phyloP scores from a whole-genome alignment of 1,140 invertebrate species.

The Pemphigus obesinymphae region DNA sequence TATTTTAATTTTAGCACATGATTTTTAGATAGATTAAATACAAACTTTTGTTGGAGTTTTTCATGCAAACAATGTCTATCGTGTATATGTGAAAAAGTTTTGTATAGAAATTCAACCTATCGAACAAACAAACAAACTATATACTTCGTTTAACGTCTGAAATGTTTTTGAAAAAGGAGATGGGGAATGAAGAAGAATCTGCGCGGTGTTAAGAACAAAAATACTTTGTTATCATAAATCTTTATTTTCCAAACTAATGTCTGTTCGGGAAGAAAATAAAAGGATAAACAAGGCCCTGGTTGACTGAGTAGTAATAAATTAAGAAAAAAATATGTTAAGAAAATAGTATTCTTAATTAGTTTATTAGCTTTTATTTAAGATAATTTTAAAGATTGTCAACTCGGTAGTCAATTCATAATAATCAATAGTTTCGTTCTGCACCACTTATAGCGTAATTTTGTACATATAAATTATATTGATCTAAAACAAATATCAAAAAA shows the following conservation, averaged over 20 bases:
- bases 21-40: background rate
- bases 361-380: background rate
- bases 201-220: background rate
- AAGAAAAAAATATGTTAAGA: background rate
- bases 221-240: constrained; percentile 19
- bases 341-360: constrained; percentile 9
- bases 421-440: too few species aligned
- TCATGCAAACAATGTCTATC: background rate
- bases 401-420: background rate
- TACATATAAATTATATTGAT: too few species aligned
- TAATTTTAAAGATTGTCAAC: background rate
- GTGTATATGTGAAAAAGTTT: background rate
- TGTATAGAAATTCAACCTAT: background rate
- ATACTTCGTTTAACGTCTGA: background rate
- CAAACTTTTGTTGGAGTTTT: background rate
- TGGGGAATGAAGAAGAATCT: background rate
- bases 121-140: background rate
- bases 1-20: background rate
- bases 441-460: too few species aligned
- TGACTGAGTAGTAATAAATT: background rate
- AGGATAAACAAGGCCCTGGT: background rate
- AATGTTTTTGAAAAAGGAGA: background rate
- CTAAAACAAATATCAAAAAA: too few species aligned
- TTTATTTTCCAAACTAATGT: constrained; percentile 3
- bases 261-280: background rate